Conservation (phyloP, 1,140 invertebrate genomes). For the Hyles vespertilio region DNA sequence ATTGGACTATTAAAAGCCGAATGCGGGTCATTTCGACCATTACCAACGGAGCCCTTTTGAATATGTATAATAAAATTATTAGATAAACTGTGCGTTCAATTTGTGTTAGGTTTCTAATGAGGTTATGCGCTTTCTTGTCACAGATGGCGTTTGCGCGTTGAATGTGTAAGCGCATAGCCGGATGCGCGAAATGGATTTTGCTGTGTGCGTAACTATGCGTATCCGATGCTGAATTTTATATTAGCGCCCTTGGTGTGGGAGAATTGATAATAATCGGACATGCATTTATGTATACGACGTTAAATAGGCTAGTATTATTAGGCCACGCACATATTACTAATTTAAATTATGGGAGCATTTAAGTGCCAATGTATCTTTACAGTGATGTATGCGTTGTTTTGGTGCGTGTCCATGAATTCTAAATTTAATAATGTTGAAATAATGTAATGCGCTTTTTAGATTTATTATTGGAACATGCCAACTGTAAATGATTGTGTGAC, state of each 20-base stretch:
- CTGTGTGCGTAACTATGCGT: slow-evolving; percentile 54
- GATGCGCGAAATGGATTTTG: slow-evolving; percentile 70
- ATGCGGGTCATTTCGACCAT: slow-evolving; percentile 74
- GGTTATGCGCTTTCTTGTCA: slow-evolving; percentile 74
- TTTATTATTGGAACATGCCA: no score
- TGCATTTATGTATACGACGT: slow-evolving; percentile 22
- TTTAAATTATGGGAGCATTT: slow-evolving; percentile 4
- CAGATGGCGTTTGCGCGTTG: slow-evolving; percentile 55
- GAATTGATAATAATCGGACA: slow-evolving; percentile 28
- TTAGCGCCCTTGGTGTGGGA: slow-evolving; percentile 47
- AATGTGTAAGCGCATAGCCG: slow-evolving; percentile 67
- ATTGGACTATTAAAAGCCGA: slow-evolving; percentile 73
- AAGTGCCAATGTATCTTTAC: no score
- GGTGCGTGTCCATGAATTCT: no score
- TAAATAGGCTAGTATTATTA: slow-evolving; percentile 18
- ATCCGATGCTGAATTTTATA: slow-evolving; percentile 54
- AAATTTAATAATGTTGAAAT: no score
- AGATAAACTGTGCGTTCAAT: slow-evolving; percentile 68
- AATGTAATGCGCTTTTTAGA: no score
- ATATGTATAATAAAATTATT: slow-evolving; percentile 76
- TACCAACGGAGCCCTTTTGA: slow-evolving; percentile 70
- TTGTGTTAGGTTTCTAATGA: slow-evolving; percentile 73
- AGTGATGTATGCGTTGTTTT: no score
- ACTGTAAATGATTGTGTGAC: no score
- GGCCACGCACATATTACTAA: slow-evolving; percentile 2